Evolutionary conservation across 2,888 invertebrate species (phyloP).

Genomic region (Drosophila diplacantha): DNA sequence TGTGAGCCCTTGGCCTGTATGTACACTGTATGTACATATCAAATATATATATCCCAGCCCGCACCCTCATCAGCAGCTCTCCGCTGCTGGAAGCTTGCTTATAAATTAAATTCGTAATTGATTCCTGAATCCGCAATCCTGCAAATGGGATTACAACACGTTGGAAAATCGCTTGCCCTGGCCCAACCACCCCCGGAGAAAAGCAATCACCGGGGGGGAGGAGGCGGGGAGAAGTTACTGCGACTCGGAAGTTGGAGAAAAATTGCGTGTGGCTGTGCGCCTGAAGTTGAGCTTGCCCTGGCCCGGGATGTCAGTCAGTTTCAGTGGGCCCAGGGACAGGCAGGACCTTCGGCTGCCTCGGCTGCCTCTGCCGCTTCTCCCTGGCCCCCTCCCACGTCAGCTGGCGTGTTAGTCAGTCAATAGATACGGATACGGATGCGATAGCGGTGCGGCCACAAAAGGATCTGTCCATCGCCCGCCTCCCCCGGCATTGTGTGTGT

Average conservation of each 20-base stretch:
- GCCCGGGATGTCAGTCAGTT: constrained; percentile 26
- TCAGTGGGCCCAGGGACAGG: constrained; percentile 10
- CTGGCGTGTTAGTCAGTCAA: constrained; percentile 62
- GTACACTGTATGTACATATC: not conserved
- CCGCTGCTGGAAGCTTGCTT: constrained; percentile 49
- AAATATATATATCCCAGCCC: not conserved
- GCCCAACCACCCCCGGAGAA: constrained; percentile 25
- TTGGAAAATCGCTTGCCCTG: constrained; percentile 58
- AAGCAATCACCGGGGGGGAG: not conserved
- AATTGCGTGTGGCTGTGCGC: constrained; percentile 61
- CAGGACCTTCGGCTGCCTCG: not conserved
- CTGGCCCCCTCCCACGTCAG: constrained; percentile 38
- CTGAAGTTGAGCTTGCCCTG: constrained; percentile 28
- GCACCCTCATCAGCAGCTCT: constrained; percentile 3
- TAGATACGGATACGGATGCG: constrained; percentile 41
- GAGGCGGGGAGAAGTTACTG: not conserved
- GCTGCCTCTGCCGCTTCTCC: not conserved
- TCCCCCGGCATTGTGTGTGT: not conserved
- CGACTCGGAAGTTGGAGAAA: constrained; percentile 34
- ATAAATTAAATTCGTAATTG: constrained; percentile 74
- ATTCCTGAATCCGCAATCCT: constrained; percentile 75
- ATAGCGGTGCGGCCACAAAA: constrained; percentile 16
- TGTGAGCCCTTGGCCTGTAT: not conserved
- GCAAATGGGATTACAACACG: constrained; percentile 75
- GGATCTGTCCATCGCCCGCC: constrained; percentile 17